A percentile compares a stretch with the other conserved stretches of the same genome.
Evolutionary conservation across 1,140 invertebrate genomes (phyloP).

Genomic region (Cydia amplana): DNA sequence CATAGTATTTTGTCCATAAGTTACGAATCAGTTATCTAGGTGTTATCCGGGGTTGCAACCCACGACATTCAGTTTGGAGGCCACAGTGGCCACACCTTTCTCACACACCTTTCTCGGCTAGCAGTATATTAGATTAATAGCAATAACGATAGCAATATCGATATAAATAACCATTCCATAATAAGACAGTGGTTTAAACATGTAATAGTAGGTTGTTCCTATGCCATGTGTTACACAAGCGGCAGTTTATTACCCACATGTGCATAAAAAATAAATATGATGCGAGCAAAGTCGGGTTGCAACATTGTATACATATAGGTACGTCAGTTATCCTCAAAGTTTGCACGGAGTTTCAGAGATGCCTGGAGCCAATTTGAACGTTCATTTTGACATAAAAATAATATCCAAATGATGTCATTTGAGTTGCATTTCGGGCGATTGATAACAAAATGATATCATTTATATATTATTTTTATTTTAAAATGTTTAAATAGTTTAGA

Average conservation of each 20-base stretch:
- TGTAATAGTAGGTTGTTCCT: conserved; percentile 19
- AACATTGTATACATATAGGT: conserved; percentile 17
- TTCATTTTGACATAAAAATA: too few relatives aligned
- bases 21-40: too few relatives aligned
- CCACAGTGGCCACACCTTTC: too few relatives aligned
- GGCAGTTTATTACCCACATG: conserved; percentile 28
- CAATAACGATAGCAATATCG: conserved; percentile 2
- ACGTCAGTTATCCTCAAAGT: neutral
- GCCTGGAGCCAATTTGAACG: neutral
- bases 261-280: conserved; percentile 23
- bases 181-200: conserved; percentile 7
- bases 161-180: neutral
- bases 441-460: too few relatives aligned
- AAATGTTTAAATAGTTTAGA: too few relatives aligned
- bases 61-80: too few relatives aligned
- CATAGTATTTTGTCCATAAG: too few relatives aligned
- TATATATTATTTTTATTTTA: too few relatives aligned
- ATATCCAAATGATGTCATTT: too few relatives aligned
- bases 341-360: neutral
- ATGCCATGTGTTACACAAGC: conserved; percentile 28
- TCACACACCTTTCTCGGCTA: too few relatives aligned
- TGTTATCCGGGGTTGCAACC: too few relatives aligned
- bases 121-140: neutral
- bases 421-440: too few relatives aligned
- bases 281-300: conserved; percentile 16